Percentiles rank a stretch among this genome's conserved stretches.
These are phyloP conservation scores for Melitaea athalia DNA, from an alignment of 2,888 invertebrate species.

Conservation along the genomic window DNA sequence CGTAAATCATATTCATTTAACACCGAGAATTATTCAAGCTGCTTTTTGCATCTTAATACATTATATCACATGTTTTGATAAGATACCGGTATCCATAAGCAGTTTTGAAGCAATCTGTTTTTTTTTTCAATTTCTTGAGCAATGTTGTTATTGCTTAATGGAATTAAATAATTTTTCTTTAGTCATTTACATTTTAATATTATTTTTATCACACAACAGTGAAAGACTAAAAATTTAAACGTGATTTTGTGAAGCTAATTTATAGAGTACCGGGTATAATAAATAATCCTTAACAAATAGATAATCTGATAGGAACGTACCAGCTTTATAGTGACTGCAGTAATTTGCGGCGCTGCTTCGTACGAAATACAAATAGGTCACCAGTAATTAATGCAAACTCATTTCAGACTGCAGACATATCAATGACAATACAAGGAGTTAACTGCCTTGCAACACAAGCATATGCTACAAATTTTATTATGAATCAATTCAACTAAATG, in stretches of 20 bases:
- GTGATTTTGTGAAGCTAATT: not conserved
- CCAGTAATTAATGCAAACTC: constrained; percentile 36
- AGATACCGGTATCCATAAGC: too few relatives aligned
- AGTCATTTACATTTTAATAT: too few relatives aligned
- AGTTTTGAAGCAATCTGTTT: too few relatives aligned
- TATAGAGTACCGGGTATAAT: not conserved
- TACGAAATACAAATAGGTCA: constrained; percentile 35
- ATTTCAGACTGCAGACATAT: constrained; percentile 15
- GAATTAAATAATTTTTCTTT: too few relatives aligned
- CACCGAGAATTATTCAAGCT: not conserved
- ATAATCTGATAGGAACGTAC: not conserved
- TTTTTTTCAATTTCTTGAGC: too few relatives aligned
- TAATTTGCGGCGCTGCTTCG: constrained; percentile 1
- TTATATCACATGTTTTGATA: not conserved
- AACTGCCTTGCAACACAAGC: not conserved
- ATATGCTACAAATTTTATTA: not conserved
- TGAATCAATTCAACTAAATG: not conserved
- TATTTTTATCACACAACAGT: too few relatives aligned
- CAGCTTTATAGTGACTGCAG: constrained; percentile 8
- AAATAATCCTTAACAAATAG: not conserved
- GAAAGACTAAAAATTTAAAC: too few relatives aligned
- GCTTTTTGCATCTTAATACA: not conserved
- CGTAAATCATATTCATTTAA: not conserved
- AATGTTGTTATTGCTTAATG: too few relatives aligned
- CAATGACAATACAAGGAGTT: not conserved